phyloP scores from a whole-genome alignment of 1,140 invertebrate species.

The Zaprionus ghesquierei region DNA sequence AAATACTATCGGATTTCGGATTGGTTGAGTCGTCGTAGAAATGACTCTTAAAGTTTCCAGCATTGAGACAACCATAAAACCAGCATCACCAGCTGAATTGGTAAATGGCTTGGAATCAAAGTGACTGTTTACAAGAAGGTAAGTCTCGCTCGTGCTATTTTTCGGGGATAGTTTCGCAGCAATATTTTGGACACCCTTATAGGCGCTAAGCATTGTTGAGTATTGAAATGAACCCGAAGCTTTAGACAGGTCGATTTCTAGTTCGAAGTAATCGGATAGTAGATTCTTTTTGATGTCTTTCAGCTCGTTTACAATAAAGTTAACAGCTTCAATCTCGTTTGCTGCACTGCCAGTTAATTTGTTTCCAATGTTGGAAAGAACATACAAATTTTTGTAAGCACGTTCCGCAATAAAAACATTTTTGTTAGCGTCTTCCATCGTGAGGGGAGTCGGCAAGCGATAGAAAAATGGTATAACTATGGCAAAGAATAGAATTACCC shows the following conservation, averaged over 20 bases:
- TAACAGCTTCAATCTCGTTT: conserved; percentile 86
- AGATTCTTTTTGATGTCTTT: conserved; percentile 39
- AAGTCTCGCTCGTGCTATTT: conserved; percentile 49
- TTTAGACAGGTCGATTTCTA: conserved; percentile 80
- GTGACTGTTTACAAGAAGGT: conserved; percentile 96
- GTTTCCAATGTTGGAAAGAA: conserved; percentile 88
- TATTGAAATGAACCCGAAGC: conserved; percentile 89
- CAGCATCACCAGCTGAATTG: conserved; percentile 88
- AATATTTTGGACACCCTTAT: conserved; percentile 89
- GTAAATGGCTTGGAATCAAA: conserved; percentile 95
- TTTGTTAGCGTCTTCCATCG: conserved; percentile 33
- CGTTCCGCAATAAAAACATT: conserved; percentile 65
- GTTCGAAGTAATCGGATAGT: conserved; percentile 51
- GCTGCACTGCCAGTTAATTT: conserved; percentile 86
- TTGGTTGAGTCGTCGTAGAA: conserved; percentile 38
- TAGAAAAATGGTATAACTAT: conserved; percentile 68
- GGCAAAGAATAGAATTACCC: conserved; percentile 61
- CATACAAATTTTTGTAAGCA: conserved; percentile 83
- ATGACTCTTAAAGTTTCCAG: conserved; percentile 88
- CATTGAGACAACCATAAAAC: conserved; percentile 95
- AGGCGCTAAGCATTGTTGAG: conserved; percentile 88
- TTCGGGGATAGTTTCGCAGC: conserved; percentile 88
- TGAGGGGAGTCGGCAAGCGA: conserved; percentile 53
- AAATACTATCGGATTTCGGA: conserved; percentile 86
- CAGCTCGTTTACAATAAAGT: conserved; percentile 82